phyloP scores from a whole-genome alignment of 2,113 vertebrate genomes.

The Triplophysa tibetana region DNA sequence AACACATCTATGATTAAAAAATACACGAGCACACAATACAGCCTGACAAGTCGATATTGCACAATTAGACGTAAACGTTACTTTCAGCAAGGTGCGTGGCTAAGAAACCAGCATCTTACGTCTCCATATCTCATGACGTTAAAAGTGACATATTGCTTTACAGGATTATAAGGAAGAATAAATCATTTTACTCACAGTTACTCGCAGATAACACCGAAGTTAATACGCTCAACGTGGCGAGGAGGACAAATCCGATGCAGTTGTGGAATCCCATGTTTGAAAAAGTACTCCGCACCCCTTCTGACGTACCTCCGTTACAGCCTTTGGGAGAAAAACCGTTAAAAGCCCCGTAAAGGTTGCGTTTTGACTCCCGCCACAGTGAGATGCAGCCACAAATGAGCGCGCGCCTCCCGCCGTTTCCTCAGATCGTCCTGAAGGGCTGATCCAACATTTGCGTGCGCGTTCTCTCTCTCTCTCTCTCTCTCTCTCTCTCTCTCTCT shows the following conservation, averaged over 20 bases:
- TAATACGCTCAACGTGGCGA: slow-evolving; percentile 24
- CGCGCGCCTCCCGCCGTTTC: slow-evolving; percentile 17
- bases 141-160: too few species aligned
- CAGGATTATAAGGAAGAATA: not conserved
- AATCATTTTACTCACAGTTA: slow-evolving; percentile 43
- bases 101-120: too few species aligned
- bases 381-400: slow-evolving; percentile 9
- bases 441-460: slow-evolving; percentile 15
- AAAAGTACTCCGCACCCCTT: slow-evolving; percentile 32
- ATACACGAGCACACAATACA: not conserved
- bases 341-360: not conserved
- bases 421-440: slow-evolving; percentile 27
- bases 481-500: too few species aligned
- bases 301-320: slow-evolving; percentile 27
- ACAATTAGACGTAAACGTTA: too few species aligned
- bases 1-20: not conserved
- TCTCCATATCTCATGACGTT: too few species aligned
- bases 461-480: too few species aligned
- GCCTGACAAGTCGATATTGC: not conserved
- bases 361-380: not conserved
- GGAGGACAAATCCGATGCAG: slow-evolving; percentile 26
- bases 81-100: too few species aligned
- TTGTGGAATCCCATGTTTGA: slow-evolving; percentile 36
- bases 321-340: not conserved
- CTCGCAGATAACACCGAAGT: slow-evolving; percentile 46